phyloP scores from a whole-genome alignment of 1,140 invertebrate genomes.

The Caenorhabditis tropicalis region DNA sequence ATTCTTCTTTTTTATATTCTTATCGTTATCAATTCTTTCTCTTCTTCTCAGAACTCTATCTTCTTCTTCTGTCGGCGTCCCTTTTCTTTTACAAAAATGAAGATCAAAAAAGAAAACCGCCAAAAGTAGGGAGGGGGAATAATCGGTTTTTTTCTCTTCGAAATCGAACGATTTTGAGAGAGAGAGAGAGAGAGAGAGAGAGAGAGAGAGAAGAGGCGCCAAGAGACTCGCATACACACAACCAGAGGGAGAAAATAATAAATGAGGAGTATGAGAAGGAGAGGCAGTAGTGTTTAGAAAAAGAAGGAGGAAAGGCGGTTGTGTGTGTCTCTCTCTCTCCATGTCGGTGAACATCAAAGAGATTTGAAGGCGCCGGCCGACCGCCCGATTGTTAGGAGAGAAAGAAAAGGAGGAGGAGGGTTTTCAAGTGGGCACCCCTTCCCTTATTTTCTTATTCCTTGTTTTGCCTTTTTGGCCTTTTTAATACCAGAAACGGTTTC shows the following conservation, averaged over 20 bases:
- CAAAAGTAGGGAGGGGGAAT: not conserved
- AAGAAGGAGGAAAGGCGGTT: not conserved
- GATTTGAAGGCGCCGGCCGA: conserved; percentile 33
- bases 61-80: no score
- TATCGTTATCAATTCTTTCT: no score
- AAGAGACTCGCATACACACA: no score
- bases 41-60: no score
- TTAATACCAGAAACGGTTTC: no score
- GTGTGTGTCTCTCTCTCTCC: no score
- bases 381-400: not conserved
- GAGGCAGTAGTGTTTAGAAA: not conserved
- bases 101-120: not conserved
- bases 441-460: not conserved
- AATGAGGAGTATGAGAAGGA: no score
- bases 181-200: not conserved
- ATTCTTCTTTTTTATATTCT: no score
- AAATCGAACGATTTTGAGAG: conserved; percentile 1
- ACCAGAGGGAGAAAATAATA: conserved; percentile 13
- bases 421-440: not conserved
- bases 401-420: not conserved
- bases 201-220: no score
- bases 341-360: conserved; percentile 42
- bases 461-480: not conserved
- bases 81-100: not conserved
- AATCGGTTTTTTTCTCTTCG: not conserved